Evolutionary conservation across 2,888 invertebrate genomes (phyloP).

Genomic region (Mechanitis messenoides): DNA sequence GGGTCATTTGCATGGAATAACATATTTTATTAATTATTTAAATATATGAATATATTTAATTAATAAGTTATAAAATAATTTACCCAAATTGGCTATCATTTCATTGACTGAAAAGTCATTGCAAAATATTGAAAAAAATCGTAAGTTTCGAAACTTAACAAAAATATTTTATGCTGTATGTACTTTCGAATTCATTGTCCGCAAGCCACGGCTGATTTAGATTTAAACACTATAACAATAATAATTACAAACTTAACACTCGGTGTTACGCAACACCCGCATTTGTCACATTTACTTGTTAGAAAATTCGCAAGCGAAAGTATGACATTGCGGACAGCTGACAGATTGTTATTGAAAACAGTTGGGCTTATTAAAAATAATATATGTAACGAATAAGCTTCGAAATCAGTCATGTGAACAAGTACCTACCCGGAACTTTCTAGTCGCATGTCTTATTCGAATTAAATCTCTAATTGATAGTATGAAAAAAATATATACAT

Average conservation of each 20-base stretch:
- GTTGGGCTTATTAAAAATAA: constrained; percentile 22
- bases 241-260: constrained; percentile 61
- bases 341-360: constrained; percentile 25
- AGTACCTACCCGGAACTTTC: constrained; percentile 22
- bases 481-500: background rate
- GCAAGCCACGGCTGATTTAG: constrained; percentile 47
- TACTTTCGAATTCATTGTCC: constrained; percentile 18
- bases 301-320: constrained; percentile 68
- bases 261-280: constrained; percentile 25
- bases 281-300: constrained; percentile 37
- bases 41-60: too few relatives aligned
- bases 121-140: background rate
- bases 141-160: background rate
- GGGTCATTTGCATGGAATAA: too few relatives aligned
- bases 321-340: constrained; percentile 27
- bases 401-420: constrained; percentile 20
- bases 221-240: constrained; percentile 64
- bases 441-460: constrained; percentile 17
- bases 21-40: too few relatives aligned
- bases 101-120: background rate
- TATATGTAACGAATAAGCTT: constrained; percentile 20
- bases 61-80: too few relatives aligned
- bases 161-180: background rate
- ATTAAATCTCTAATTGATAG: constrained; percentile 1
- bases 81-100: too few relatives aligned